Percentiles rank a stretch among this genome's conserved stretches.
These are phyloP conservation scores for Sinocyclocheilus anshuiensis DNA, from an alignment of 2,113 vertebrate genomes.

Conservation along the genomic window DNA sequence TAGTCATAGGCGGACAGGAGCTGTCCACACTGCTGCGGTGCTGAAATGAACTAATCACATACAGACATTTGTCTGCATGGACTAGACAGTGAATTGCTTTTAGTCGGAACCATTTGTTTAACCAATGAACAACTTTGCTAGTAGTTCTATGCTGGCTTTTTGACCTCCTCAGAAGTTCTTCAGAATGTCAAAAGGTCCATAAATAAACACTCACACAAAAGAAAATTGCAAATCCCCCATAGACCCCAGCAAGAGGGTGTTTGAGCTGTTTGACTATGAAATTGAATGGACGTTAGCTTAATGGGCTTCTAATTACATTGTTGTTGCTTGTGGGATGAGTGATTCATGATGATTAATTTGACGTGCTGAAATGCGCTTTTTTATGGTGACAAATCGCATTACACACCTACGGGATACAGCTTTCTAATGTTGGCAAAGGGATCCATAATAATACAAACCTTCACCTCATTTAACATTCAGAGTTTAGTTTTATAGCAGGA, in stretches of 20 bases:
- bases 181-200: neutral
- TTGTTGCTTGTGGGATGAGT: constrained; percentile 40
- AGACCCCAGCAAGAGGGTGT: neutral
- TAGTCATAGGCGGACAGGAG: constrained; percentile 1
- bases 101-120: neutral
- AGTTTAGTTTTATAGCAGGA: neutral
- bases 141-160: neutral
- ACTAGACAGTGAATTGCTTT: neutral
- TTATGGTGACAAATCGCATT: constrained; percentile 42
- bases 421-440: neutral
- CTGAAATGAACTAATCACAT: constrained; percentile 43
- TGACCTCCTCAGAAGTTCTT: neutral
- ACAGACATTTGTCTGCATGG: neutral
- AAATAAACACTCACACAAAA: neutral
- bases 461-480: constrained; percentile 9
- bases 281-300: constrained; percentile 1
- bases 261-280: neutral
- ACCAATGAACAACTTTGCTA: neutral
- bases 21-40: constrained; percentile 48
- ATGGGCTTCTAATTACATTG: constrained; percentile 38
- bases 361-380: constrained; percentile 7
- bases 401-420: constrained; percentile 23
- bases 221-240: neutral
- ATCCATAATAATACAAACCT: constrained; percentile 11
- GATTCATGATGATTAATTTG: constrained; percentile 43